Base-by-base conservation (phyloP, 2,888 invertebrate genomes). In the Temnothorax rugatulus region DNA sequence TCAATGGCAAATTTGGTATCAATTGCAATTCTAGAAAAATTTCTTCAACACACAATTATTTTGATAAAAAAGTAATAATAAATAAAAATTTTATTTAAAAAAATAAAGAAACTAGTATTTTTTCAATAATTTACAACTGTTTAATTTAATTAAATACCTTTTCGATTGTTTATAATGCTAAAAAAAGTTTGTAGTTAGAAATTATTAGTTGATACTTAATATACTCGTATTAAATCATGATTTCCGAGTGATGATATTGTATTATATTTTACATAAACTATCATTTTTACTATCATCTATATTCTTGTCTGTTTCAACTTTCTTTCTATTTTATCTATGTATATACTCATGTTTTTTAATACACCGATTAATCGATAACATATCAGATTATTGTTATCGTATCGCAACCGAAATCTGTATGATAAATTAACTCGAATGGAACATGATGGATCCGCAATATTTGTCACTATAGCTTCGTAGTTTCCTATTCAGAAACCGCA, bases 401-500 rank as follows among this genome's bases (percentile, higher is more conserved):
- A 52, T 61, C 11, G 4, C 38, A 47, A 34, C 4, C 9, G 3
- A 61, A 25, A 81, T 81, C 59, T 74, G 29, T 68, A 38, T 25
- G 29, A 13, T 38, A 54, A n/a, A 44, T 41, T 66, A 81, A 29
- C 59, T 75, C 47, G 29, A 82, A 50, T 66, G 47, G 41, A 18
- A 11, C 8, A n/a, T 59, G 41, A n/a, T 59, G 50, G 44, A 74
- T 44, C 8, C 18, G 54, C 34, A 9, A 83, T 81, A 77, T 84
- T 86, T 82, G 66, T 69, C 41, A 29, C 29, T 54, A 66, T 21
- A 54, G 41, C 47, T 50, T 63, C 44, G 52, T 57, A 47, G 41
- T 68, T 76, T 61, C 25, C 50, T 57, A 81, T 86, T 86, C 75
- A 69, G 59, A 69, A 61, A 47, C 52, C 9, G 34, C 69, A 52